Evolutionary conservation across 2,888 invertebrate species (phyloP), one percentile per base, ranked within the genome.

Genomic region (Petrolisthes manimaculis): DNA sequence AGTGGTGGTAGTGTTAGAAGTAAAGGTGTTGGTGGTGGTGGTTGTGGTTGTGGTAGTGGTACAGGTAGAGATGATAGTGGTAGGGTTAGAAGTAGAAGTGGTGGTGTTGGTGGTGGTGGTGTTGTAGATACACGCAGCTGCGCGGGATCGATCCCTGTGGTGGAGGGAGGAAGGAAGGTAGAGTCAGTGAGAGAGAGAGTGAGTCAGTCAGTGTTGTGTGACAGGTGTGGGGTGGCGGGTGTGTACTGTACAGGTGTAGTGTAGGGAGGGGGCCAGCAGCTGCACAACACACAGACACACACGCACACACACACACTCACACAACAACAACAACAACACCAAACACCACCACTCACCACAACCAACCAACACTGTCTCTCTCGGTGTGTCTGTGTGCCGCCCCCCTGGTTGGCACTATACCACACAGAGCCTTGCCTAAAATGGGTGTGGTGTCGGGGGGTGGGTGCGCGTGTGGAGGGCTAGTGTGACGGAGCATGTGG

Each of bases 401-500:
- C 84, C 75, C 83, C 88, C n/a, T n/a, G n/a, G n/a, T n/a, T 89
- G 77, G 86, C 89, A 86, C 83, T 67, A 56, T 77, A 78, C 54
- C 74, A 74, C 77, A 79, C 74, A 71, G 69, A 69, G 75, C 89
- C 86, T 89, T 89, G 86, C 89, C 89, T 87, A 89, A 89, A 89
- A 89, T 89, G 89, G 89, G 86, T 86, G 84, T 89, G 89, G 69
- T 56, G 86, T 77, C 83, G 84, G 84, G 81, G 75, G 86, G 84
- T 56, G 56, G 84, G 83, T 77, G 85, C 69, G 87, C 55, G 54
- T 37, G 69, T 75, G n/a, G n/a, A 12, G 5, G 81, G 89, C 77
- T 86, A 89, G 89, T 89, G 86, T 89, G 84, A 89, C 89, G 86
- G 86, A 89, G 89, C 77, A 89, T 89, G 89, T 86, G 84, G 81